Evolutionary conservation across 2,888 invertebrate species (phyloP).

Genomic region (Hypomecis atomaria): DNA sequence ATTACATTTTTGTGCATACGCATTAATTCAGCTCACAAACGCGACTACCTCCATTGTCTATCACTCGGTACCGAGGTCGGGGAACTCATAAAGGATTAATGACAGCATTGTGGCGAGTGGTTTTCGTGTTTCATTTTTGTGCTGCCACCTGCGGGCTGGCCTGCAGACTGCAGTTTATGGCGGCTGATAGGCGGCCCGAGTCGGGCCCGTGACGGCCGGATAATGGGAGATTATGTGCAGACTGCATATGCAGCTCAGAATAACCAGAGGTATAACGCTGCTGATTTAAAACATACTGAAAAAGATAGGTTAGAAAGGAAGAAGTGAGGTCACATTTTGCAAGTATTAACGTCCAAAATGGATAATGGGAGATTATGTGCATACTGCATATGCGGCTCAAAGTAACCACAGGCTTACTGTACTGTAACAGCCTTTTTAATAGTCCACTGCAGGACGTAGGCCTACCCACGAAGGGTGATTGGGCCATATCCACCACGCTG

Average conservation of each 20-base stretch:
- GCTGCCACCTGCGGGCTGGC: conserved; percentile 59
- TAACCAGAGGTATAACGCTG: no score
- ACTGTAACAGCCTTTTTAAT: no score
- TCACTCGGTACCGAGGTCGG: conserved; percentile 72
- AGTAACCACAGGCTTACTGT: no score
- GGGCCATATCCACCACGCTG: no score
- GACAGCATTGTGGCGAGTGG: conserved; percentile 73
- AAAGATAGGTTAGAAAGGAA: no score
- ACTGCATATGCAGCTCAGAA: conserved; percentile 8
- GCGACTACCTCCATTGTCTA: conserved; percentile 82
- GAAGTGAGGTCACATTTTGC: no score
- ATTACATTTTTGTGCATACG: conserved; percentile 54
- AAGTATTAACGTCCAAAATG: no score
- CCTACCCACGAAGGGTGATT: no score
- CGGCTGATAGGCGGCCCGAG: conserved; percentile 16
- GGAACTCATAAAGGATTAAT: conserved; percentile 81
- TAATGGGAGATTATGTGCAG: conserved; percentile 22
- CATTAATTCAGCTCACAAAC: conserved; percentile 81
- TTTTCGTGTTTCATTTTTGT: conserved; percentile 66
- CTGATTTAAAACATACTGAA: no score
- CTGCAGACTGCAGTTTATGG: conserved; percentile 49
- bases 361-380: no score
- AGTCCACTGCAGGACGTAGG: no score
- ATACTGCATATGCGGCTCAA: no score
- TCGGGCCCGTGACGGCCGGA: conserved; percentile 19